phyloP scores from a whole-genome alignment of 1,140 invertebrate species.

The Nasonia longicornis region DNA sequence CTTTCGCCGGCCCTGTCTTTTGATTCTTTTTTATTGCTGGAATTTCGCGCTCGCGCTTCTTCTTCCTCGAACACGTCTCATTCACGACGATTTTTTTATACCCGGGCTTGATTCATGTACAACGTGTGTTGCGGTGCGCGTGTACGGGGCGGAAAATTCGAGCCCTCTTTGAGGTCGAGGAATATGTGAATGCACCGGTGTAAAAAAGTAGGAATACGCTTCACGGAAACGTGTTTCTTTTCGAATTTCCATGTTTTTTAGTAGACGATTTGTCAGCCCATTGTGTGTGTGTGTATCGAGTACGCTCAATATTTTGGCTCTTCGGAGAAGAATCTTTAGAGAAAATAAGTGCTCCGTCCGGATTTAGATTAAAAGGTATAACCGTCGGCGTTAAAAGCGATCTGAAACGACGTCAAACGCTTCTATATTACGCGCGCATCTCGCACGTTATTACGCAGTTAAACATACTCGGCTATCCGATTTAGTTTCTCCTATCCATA shows the following conservation, averaged over 20 bases:
- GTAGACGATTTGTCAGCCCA: background rate
- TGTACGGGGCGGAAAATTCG: conserved; percentile 20
- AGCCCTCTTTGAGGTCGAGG: background rate
- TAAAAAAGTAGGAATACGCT: conserved; percentile 7
- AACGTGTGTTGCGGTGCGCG: background rate
- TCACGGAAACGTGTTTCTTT: background rate
- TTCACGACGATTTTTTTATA: background rate
- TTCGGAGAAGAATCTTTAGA: too few species aligned
- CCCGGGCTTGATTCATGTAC: too few species aligned
- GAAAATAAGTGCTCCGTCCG: background rate
- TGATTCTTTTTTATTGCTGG: conserved; percentile 1
- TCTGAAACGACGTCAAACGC: background rate
- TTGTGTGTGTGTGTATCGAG: background rate
- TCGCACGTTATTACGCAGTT: background rate
- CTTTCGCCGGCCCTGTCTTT: background rate
- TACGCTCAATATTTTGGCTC: background rate
- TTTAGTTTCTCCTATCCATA: conserved; percentile 4
- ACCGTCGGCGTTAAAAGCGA: background rate
- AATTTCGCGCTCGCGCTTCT: conserved; percentile 10
- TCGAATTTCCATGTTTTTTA: background rate
- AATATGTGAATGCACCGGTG: background rate
- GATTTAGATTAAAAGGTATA: background rate
- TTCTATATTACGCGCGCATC: too few species aligned
- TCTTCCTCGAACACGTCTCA: conserved; percentile 7
- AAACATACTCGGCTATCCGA: background rate